Evolutionary conservation across 2,113 vertebrate species (phyloP).

Genomic region (Gasterosteus aculeatus): DNA sequence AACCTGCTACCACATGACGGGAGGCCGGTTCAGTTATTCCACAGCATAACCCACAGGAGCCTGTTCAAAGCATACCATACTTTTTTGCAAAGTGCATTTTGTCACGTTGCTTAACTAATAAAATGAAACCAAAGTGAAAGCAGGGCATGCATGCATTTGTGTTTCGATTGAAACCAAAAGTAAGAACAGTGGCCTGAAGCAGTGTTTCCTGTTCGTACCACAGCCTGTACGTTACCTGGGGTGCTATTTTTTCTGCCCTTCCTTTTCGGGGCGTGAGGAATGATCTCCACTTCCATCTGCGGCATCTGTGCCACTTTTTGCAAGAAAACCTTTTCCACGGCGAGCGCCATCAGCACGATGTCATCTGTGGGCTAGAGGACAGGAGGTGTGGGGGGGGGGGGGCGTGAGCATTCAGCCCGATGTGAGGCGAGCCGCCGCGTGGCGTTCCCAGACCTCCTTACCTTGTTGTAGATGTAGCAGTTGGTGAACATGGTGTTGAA

Average conservation of each 20-base stretch:
- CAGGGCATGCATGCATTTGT: neutral
- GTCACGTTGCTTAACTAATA: neutral
- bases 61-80: no score
- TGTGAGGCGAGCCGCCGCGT: fast-evolving
- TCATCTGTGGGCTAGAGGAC: slow-evolving; percentile 92
- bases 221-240: slow-evolving; percentile 76
- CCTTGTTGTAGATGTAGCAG: slow-evolving; percentile 99
- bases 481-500: slow-evolving; percentile 99
- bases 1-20: no score
- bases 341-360: slow-evolving; percentile 97
- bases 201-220: neutral
- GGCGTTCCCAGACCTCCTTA: slow-evolving; percentile 52
- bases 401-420: neutral
- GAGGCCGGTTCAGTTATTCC: no score
- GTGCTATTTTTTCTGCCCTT: slow-evolving; percentile 85
- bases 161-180: no score
- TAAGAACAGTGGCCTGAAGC: neutral
- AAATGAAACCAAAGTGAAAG: no score
- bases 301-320: slow-evolving; percentile 95
- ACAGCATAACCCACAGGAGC: no score
- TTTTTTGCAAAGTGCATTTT: neutral
- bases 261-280: slow-evolving; percentile 86
- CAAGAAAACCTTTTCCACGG: slow-evolving; percentile 95
- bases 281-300: slow-evolving; percentile 89
- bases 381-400: neutral